phyloP scores from a whole-genome alignment of 1,140 invertebrate species.

The Philotrypesis tridentata region DNA sequence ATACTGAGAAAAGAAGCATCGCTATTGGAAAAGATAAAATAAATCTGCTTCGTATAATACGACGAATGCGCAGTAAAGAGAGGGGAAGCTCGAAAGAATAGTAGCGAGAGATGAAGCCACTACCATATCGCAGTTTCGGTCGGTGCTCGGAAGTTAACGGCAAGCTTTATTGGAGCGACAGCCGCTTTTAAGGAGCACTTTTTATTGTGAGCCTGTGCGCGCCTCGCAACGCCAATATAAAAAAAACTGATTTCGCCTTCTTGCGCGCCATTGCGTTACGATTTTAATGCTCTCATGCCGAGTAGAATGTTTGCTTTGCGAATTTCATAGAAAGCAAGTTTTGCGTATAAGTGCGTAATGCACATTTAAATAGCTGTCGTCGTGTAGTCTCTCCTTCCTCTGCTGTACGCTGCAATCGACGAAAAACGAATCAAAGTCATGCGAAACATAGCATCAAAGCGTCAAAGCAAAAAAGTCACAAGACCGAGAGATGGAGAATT shows the following conservation, averaged over 20 bases:
- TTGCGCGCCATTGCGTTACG: background rate
- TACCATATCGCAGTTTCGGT: constrained; percentile 6
- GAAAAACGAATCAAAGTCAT: background rate
- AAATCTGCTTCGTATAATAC: constrained; percentile 28
- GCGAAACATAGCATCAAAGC: background rate
- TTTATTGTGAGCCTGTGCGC: constrained; percentile 21
- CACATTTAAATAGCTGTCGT: too few species aligned
- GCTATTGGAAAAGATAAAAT: too few species aligned
- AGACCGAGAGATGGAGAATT: background rate
- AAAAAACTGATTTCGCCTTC: constrained; percentile 13
- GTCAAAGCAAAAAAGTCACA: background rate
- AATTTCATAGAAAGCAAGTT: constrained; percentile 11
- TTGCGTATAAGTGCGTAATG: too few species aligned
- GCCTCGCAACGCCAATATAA: background rate
- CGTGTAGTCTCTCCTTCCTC: background rate
- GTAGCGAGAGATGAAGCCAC: background rate
- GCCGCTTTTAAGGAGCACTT: constrained; percentile 11
- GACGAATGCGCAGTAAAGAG: too few species aligned
- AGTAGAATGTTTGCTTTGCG: background rate
- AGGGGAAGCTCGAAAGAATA: too few species aligned
- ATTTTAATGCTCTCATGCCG: background rate
- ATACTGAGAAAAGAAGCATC: background rate
- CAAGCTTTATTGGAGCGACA: constrained; percentile 23
- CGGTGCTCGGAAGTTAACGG: constrained; percentile 6
- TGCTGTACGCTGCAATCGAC: background rate